phyloP scores from a whole-genome alignment of 2,797 vertebrate genomes.

The Helostoma temminkii region DNA sequence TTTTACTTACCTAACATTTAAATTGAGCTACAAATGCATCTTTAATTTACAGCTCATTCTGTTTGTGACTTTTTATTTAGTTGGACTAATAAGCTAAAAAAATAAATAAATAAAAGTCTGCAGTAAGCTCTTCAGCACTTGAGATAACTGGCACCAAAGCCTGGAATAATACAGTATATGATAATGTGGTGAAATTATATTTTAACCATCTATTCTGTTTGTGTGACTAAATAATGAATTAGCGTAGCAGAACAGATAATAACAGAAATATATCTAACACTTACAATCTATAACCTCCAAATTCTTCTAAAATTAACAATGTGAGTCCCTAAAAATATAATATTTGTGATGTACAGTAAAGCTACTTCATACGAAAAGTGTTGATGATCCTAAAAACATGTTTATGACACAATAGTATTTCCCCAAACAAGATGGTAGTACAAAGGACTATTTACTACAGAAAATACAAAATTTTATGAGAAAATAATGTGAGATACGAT shows the following conservation, averaged over 20 bases:
- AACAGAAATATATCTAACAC: no score
- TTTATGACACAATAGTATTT: neutral
- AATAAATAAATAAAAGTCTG: neutral
- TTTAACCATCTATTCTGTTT: slow-evolving; percentile 24
- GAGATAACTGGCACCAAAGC: slow-evolving; percentile 56
- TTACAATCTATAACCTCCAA: no score
- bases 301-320: neutral
- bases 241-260: neutral
- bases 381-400: no score
- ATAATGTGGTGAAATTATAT: slow-evolving; percentile 40
- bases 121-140: slow-evolving; percentile 11
- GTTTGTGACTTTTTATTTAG: neutral
- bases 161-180: slow-evolving; percentile 58
- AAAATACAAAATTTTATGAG: neutral
- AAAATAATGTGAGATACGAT: no score
- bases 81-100: no score
- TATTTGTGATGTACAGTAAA: no score
- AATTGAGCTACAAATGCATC: slow-evolving; percentile 6
- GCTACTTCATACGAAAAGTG: no score
- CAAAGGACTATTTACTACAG: neutral
- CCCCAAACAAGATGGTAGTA: neutral
- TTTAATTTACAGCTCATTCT: neutral
- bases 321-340: neutral
- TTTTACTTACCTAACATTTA: neutral
- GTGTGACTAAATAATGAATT: neutral